Evolutionary conservation across 2,113 vertebrate genomes (phyloP), one percentile per base, ranked within the genome.

Genomic region (Noctilio leporinus): DNA sequence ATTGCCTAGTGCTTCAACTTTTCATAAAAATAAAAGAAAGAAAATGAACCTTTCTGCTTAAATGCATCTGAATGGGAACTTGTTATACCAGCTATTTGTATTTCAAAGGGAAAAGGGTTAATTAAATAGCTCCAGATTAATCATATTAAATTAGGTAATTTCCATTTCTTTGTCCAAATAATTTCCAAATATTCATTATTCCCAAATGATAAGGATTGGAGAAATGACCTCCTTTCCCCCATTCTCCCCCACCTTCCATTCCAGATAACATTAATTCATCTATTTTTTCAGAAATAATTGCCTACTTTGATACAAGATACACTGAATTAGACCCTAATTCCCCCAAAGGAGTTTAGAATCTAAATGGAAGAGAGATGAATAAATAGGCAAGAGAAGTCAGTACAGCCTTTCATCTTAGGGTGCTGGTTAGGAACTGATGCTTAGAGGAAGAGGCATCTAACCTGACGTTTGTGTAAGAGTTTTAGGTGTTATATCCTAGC

Each of bases 41-140:
- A 80, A 96, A 96, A 94, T 92, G 84, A 95, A 67, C 82, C 35
- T 85, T 87, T 88, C 47, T 67, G 22, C 70, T 81, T 89, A 87
- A 96, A 65, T 91, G 24, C 55, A 55, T 93, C 55, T 69, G 77
- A 86, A 64, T 73, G 33, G 35, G 47, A 90, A 30, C 2, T 69
- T 53, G 33, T 84, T 86, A 33, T 38, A 77, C 92, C 35, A 83
- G 22, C 45, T 85, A 76, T 96, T 72, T 73, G 15, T 93, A 20
- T 92, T 96, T 90, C 76, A 95, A 93, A 87, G 85, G 81, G 28
- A 70, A 89, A 82, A 57, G 2, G 30, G 51, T 78, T 89, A 94
- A 94, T 82, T 65, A 94, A 86, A 81, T 57, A 73, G 65, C 84
- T 92, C 83, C 65, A 80, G 35, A 87, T 91, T 89, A 97, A 84